Evolutionary conservation across 1,140 invertebrate species (phyloP), one percentile per base, ranked within the genome.

Genomic region (Eubasilissa regina): DNA sequence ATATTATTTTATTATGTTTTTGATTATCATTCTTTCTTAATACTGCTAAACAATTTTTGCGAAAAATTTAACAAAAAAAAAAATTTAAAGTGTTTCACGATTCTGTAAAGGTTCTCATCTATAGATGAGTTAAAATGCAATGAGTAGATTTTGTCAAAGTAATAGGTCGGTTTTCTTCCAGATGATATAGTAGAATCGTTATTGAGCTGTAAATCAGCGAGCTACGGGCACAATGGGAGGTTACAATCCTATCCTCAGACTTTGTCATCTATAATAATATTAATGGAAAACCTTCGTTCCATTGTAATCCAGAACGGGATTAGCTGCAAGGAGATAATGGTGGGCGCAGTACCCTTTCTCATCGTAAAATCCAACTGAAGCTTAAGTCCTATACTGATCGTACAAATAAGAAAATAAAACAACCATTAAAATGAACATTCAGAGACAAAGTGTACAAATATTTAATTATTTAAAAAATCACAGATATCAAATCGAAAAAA

Each of bases 261-360:
- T 74, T 74, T 74, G 70, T 74, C 70, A 55, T 74, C 51, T 55
- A 74, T 43, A 74, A 74, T 74, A 74, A 74, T 74, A 56, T 55
- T 74, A 55, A 74, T 74, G 70, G 70, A 74, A 74, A 74, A 56
- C 51, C 53, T 74, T 10, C 51, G 53, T 74, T 55, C 70, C 53
- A 70, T 74, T 74, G 70, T 74, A 74, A 74, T 74, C 70, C 70
- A 15, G 56, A 3, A n/a, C 53, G 70, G 53, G 70, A 74, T 74
- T 74, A 74, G 51, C 53, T 74, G 56, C 70, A n/a, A 35, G 15
- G 17, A 35, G 70, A 56, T 55, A 74, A 74, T 56, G 35, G 21
- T 35, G 70, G 53, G 70, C 51, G 51, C 68, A 74, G 53, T 74
- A 74, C 70, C 70, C 70, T 74, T 74, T 74, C 70, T 74, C 70